Base-by-base conservation (phyloP, 2,888 invertebrate species). In the Azorinus chamasolen region DNA sequence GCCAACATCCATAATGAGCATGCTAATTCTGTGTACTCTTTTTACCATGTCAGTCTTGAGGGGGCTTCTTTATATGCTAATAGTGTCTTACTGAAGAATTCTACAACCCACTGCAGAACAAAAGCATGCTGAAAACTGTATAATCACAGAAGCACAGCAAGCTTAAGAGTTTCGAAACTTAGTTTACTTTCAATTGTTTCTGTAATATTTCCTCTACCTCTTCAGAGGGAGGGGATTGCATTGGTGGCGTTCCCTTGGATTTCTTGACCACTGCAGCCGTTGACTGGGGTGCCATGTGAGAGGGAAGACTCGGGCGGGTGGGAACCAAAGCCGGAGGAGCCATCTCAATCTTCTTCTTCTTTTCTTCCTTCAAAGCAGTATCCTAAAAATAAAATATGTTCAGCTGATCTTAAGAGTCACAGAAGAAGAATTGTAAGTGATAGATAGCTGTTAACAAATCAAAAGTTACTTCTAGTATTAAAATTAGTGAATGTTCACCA, bases 361-460 rank as follows among this genome's bases (percentile, higher is more conserved):
- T 85, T n/a, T 86, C 86, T 54, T 86, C 86, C 62, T 85, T 79
- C 50, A 79, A 45, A 39, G 71, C 45, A 59, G 79, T 48, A 48
- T 79, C 78, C 82, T 79, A 43, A 10, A 50, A 37, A 50, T 10
- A 32, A 32, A n/a, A n/a, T n/a, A n/a, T n/a, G n/a, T n/a, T n/a
- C n/a, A n/a, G n/a, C n/a, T n/a, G n/a, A 66, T 16, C n/a, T n/a
- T 10, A n/a, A 2, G n/a, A 32, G 1, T 25, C 16, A 55, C 37
- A 39, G 37, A 12, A 10, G 20, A 8, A 22, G 22, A 62, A 3
- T n/a, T n/a, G n/a, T n/a, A 58, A 41, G n/a, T n/a, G n/a, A n/a
- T n/a, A n/a, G n/a, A n/a, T n/a, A n/a, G n/a, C n/a, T n/a, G n/a
- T n/a, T n/a, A n/a, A n/a, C n/a, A n/a, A n/a, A n/a, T n/a, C n/a